These are phyloP conservation scores for Silurus lanzhouensis DNA, from an alignment of 2,797 vertebrate species.

Conservation along the genomic window DNA sequence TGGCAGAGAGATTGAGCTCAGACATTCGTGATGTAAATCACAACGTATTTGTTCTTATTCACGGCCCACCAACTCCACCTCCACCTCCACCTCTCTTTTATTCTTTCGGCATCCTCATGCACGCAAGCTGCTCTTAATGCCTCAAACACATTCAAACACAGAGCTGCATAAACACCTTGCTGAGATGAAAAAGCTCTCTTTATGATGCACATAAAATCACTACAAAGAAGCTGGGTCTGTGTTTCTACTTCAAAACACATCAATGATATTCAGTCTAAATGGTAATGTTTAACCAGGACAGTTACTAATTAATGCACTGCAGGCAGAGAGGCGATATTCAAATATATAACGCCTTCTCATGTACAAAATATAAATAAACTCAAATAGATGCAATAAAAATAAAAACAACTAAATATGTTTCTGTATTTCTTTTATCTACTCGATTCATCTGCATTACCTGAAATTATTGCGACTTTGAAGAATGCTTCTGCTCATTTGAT, in stretches of 20 bases:
- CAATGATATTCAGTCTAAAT: not conserved
- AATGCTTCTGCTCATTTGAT: not conserved
- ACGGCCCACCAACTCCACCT: not conserved
- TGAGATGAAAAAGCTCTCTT: conserved; percentile 8
- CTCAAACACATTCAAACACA: conserved; percentile 7
- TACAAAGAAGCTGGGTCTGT: not conserved
- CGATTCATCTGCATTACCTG: not conserved
- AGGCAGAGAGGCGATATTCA: not conserved
- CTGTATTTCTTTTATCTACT: not conserved
- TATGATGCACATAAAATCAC: not conserved
- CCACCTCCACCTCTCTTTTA: not conserved
- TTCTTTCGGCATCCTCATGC: not conserved
- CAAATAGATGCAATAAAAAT: not conserved
- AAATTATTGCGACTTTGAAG: too few species aligned
- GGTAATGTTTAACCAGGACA: not conserved
- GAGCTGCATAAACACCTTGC: not conserved
- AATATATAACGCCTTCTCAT: too few species aligned
- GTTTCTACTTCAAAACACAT: not conserved
- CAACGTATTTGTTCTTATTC: conserved; percentile 35
- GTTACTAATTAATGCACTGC: not conserved
- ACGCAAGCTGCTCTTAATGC: conserved; percentile 23
- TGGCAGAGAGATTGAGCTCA: conserved; percentile 35
- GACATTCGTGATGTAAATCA: conserved; percentile 37
- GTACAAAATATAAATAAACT: not conserved
- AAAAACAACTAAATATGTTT: not conserved